phyloP scores from a whole-genome alignment of 1,140 invertebrate species.

The Drosophila sp. region DNA sequence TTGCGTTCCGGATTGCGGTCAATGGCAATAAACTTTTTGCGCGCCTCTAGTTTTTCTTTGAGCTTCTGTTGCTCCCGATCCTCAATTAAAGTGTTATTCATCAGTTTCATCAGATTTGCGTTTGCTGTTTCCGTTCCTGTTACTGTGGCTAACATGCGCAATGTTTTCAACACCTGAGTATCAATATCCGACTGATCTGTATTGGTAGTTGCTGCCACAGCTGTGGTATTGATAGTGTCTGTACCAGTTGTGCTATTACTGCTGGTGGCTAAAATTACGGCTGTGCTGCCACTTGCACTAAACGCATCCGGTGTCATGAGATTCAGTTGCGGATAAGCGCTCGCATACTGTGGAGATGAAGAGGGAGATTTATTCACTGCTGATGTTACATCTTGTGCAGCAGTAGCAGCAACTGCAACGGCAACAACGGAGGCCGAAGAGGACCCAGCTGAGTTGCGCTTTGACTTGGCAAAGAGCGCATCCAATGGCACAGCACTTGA shows the following conservation, averaged over 20 bases:
- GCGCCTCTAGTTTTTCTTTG: conserved; percentile 67
- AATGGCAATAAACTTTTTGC: conserved; percentile 78
- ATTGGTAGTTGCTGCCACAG: background rate
- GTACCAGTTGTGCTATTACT: conserved; percentile 21
- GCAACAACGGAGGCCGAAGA: conserved; percentile 61
- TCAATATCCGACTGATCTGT: conserved; percentile 58
- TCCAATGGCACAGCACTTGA: conserved; percentile 55
- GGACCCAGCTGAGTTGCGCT: conserved; percentile 42
- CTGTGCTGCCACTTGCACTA: conserved; percentile 85
- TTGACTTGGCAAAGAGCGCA: conserved; percentile 61
- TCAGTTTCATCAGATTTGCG: conserved; percentile 72
- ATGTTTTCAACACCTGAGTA: conserved; percentile 76
- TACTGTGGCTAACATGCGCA: conserved; percentile 80
- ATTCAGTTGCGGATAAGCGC: conserved; percentile 85
- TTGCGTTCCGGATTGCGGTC: conserved; percentile 75
- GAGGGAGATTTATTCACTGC: conserved; percentile 55
- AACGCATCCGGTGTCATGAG: conserved; percentile 96
- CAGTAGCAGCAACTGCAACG: conserved; percentile 70
- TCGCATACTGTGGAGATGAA: conserved; percentile 63
- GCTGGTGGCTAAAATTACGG: conserved; percentile 50
- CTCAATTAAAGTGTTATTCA: conserved; percentile 80
- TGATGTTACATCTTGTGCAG: conserved; percentile 44
- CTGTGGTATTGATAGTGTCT: conserved; percentile 24
- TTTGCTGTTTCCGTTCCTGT: conserved; percentile 61
- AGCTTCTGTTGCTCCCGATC: conserved; percentile 80